phyloP scores from a whole-genome alignment of 1,140 invertebrate species.

The Drosophila pachea region DNA sequence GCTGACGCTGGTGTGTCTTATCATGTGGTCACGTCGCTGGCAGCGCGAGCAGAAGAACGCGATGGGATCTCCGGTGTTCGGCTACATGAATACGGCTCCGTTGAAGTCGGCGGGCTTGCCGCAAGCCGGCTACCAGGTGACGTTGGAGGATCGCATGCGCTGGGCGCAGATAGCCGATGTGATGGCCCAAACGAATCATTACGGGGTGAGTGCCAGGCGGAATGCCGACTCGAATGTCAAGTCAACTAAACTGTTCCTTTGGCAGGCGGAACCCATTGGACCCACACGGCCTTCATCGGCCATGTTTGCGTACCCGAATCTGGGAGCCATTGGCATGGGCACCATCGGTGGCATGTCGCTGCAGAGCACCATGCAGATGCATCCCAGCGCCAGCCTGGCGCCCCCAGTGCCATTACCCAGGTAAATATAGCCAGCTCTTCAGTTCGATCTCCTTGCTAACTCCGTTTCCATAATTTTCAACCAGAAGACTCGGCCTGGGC shows the following conservation, averaged over 20 bases:
- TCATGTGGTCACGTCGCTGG: slow-evolving; percentile 96
- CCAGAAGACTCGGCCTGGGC: slow-evolving; percentile 77
- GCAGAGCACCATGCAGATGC: slow-evolving; percentile 80
- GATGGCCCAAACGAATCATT: slow-evolving; percentile 89
- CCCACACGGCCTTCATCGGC: slow-evolving; percentile 89
- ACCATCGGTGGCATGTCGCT: slow-evolving; percentile 79
- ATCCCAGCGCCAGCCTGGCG: slow-evolving; percentile 73
- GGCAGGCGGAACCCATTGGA: slow-evolving; percentile 84
- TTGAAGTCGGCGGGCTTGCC: slow-evolving; percentile 83
- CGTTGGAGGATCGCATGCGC: slow-evolving; percentile 86
- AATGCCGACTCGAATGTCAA: background rate
- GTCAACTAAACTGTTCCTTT: background rate
- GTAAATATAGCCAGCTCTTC: slow-evolving; percentile 55
- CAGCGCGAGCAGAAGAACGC: slow-evolving; percentile 90
- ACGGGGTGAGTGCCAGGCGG: slow-evolving; percentile 82
- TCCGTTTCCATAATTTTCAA: background rate
- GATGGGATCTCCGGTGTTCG: slow-evolving; percentile 88
- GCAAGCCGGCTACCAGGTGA: slow-evolving; percentile 84
- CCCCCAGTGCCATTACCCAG: slow-evolving; percentile 87
- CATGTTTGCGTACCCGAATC: slow-evolving; percentile 87
- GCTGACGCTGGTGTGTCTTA: slow-evolving; percentile 90
- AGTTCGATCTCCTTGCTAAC: background rate
- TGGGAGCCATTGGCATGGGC: slow-evolving; percentile 76
- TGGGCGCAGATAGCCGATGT: slow-evolving; percentile 93
- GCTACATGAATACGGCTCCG: slow-evolving; percentile 88